phyloP scores from a whole-genome alignment of 1,140 invertebrate species.

The Gonatopus flavifemur region DNA sequence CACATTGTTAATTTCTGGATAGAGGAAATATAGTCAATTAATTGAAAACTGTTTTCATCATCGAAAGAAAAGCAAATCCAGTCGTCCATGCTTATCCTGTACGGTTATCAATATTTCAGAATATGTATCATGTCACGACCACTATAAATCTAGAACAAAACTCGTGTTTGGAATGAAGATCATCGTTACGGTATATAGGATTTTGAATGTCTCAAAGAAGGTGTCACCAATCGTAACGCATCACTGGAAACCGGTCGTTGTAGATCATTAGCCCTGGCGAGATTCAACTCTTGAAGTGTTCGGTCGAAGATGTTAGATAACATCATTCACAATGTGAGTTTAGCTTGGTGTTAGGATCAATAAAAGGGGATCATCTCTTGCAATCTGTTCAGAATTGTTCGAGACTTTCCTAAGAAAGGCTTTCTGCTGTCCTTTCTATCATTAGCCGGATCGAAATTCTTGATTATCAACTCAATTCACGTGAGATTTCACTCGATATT shows the following conservation, averaged over 20 bases:
- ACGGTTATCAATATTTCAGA: background rate
- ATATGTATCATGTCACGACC: constrained; percentile 3
- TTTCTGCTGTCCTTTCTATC: background rate
- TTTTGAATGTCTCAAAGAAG: constrained; percentile 23
- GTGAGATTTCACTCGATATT: too few species aligned
- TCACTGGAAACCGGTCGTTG: constrained; percentile 37
- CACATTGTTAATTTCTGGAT: too few species aligned
- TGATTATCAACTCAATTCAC: too few species aligned
- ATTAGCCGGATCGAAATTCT: too few species aligned
- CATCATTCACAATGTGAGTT: too few species aligned
- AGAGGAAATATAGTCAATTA: too few species aligned
- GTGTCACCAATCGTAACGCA: constrained; percentile 20
- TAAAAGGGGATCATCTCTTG: too few species aligned
- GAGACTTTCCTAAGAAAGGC: background rate
- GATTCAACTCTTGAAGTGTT: constrained; percentile 5
- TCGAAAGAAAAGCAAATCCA: background rate
- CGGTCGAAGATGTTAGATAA: too few species aligned
- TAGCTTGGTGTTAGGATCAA: too few species aligned
- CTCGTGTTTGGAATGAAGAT: too few species aligned
- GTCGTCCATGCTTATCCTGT: background rate
- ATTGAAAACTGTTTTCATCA: constrained; percentile 4
- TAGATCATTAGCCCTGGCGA: constrained; percentile 23
- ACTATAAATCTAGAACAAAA: too few species aligned
- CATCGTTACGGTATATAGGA: too few species aligned
- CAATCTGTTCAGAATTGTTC: constrained; percentile 6